These are phyloP conservation scores for Glyphotaelius pellucidus DNA, from an alignment of 2,888 invertebrate genomes.

Conservation along the genomic window DNA sequence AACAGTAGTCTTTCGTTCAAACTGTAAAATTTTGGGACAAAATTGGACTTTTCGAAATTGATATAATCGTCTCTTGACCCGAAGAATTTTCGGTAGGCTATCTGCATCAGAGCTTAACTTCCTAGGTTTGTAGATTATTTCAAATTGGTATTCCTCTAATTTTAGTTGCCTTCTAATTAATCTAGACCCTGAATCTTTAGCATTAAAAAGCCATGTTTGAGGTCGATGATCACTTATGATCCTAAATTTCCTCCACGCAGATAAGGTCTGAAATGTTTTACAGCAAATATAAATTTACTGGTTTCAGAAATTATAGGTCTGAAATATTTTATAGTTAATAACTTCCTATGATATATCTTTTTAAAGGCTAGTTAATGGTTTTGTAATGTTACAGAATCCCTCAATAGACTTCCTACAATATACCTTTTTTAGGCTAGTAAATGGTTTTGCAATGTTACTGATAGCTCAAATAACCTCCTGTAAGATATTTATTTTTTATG, in stretches of 20 bases:
- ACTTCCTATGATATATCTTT: no score
- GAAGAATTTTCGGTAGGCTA: neutral
- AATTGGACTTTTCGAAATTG: neutral
- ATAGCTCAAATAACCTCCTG: no score
- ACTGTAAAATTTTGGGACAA: neutral
- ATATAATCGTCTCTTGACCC: neutral
- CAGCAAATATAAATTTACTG: no score
- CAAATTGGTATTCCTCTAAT: neutral
- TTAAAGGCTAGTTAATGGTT: no score
- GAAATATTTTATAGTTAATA: no score
- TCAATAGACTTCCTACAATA: no score
- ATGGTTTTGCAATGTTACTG: no score
- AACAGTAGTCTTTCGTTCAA: neutral
- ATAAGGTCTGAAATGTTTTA: slow-evolving; percentile 68
- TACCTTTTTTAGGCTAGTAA: no score
- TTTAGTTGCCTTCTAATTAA: neutral
- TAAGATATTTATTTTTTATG: no score
- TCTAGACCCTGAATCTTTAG: neutral
- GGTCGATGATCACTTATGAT: slow-evolving; percentile 56
- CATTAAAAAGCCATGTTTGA: slow-evolving; percentile 8
- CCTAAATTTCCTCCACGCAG: slow-evolving; percentile 68
- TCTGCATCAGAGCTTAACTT: neutral
- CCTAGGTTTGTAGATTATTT: neutral
- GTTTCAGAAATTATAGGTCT: no score
- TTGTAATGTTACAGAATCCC: no score